These are phyloP conservation scores for Seriola rivoliana DNA, from an alignment of 2,113 vertebrate genomes.

Conservation along the genomic window DNA sequence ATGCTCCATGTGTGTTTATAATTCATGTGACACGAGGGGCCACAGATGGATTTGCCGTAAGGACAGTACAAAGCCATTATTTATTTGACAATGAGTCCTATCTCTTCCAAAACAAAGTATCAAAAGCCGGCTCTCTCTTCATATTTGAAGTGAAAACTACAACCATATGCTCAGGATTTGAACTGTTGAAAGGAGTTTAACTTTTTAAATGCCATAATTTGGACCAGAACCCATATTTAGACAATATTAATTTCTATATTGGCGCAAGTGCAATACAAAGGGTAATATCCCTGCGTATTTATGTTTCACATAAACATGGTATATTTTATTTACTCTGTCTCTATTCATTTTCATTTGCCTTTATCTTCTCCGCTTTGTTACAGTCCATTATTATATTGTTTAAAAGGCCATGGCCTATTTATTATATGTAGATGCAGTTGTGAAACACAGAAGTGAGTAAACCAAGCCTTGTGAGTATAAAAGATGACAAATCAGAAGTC, in stretches of 20 bases:
- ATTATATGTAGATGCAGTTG: neutral
- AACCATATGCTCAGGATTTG: slow-evolving; percentile 53
- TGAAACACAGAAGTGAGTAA: slow-evolving; percentile 1
- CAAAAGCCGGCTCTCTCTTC: slow-evolving; percentile 19
- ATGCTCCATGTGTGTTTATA: slow-evolving; percentile 53
- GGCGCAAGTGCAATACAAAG: slow-evolving; percentile 11
- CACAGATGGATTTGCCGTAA: slow-evolving; percentile 68
- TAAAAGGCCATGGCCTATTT: neutral
- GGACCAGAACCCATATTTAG: slow-evolving; percentile 28
- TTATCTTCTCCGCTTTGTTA: neutral
- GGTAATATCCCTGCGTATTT: neutral
- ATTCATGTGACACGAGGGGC: slow-evolving; percentile 62
- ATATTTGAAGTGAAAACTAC: slow-evolving; percentile 57
- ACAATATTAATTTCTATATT: slow-evolving; percentile 8
- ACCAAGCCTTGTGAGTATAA: neutral
- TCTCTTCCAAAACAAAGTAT: slow-evolving; percentile 53
- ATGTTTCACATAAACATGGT: neutral
- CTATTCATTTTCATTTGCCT: neutral
- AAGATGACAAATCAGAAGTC: slow-evolving; percentile 31
- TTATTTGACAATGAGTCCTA: slow-evolving; percentile 54
- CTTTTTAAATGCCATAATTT: slow-evolving; percentile 41
- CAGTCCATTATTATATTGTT: neutral
- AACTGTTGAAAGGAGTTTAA: slow-evolving; percentile 17
- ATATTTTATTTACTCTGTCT: neutral
- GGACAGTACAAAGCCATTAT: slow-evolving; percentile 63